A percentile compares a stretch with the other conserved stretches of the same genome.
phyloP scores from a whole-genome alignment of 53 echinoderm and acorn worm species.

The Holothuria scabra region DNA sequence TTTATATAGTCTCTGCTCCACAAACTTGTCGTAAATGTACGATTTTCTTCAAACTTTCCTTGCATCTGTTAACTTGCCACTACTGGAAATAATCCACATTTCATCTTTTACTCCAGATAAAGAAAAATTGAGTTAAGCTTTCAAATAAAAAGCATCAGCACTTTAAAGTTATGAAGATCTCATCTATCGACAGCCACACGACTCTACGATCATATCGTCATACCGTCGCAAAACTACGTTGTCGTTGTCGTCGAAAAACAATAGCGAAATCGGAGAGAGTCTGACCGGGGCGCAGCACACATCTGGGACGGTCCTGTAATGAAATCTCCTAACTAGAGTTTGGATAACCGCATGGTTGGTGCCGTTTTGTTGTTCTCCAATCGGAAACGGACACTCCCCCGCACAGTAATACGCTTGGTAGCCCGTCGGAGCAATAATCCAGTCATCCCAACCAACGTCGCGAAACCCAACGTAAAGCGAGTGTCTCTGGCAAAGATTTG shows the following conservation, averaged over 20 bases:
- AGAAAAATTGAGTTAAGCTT: too few species aligned
- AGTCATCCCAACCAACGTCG: slow-evolving; percentile 97
- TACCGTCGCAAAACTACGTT: slow-evolving; percentile 97
- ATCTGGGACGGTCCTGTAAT: slow-evolving; percentile 69
- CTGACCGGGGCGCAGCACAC: slow-evolving; percentile 96
- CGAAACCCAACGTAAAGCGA: slow-evolving; percentile 90
- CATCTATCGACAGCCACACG: slow-evolving; percentile 83
- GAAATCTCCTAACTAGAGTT: slow-evolving; percentile 84
- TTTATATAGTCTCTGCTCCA: too few species aligned
- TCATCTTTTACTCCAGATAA: too few species aligned
- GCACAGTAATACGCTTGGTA: slow-evolving; percentile 97
- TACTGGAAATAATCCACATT: too few species aligned
- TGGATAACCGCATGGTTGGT: slow-evolving; percentile 99
- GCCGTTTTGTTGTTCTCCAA: slow-evolving; percentile 84
- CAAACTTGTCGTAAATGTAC: too few species aligned
- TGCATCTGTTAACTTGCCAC: too few species aligned
- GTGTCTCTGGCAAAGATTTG: slow-evolving; percentile 80
- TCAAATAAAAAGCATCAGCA: too few species aligned
- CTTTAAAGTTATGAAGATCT: background rate
- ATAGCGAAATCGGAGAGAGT: slow-evolving; percentile 91
- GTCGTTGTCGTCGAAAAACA: slow-evolving; percentile 93
- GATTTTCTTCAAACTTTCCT: too few species aligned
- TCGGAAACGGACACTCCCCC: slow-evolving; percentile 94
- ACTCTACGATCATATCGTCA: slow-evolving; percentile 97
- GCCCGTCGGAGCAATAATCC: slow-evolving; percentile 97